A percentile compares a stretch with the other conserved stretches of the same genome.
Evolutionary conservation across 1,140 invertebrate species (phyloP).

Genomic region (Homalodisca vitripennis): DNA sequence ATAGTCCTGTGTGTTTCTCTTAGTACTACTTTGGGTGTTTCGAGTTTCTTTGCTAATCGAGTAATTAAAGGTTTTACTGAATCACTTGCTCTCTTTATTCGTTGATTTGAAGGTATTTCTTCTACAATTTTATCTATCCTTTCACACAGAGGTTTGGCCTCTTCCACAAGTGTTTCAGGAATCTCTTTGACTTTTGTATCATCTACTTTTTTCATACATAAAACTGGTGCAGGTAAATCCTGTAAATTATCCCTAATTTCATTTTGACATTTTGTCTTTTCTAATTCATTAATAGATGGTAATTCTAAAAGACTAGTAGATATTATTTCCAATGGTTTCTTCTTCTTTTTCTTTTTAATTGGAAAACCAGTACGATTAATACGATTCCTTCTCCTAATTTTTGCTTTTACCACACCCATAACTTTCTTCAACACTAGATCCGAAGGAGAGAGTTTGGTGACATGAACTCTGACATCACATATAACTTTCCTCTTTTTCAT

Average conservation of each 20-base stretch:
- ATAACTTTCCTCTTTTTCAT: constrained; percentile 56
- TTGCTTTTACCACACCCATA: constrained; percentile 36
- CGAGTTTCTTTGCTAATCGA: background rate
- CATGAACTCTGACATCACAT: constrained; percentile 54
- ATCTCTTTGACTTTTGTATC: background rate
- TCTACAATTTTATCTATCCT: constrained; percentile 20
- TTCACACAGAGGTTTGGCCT: constrained; percentile 41
- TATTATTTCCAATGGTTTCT: constrained; percentile 51
- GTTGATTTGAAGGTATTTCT: constrained; percentile 39
- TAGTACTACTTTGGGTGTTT: no score
- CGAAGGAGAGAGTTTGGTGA: constrained; percentile 50
- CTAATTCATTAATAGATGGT: background rate
- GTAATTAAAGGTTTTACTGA: background rate
- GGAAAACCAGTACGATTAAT: constrained; percentile 85
- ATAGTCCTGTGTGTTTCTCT: no score
- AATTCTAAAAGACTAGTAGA: background rate
- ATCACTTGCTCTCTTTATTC: constrained; percentile 39
- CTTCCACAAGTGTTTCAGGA: no score
- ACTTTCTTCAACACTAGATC: constrained; percentile 47
- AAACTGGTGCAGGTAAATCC: constrained; percentile 22
- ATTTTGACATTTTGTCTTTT: background rate
- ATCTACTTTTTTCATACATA: constrained; percentile 17
- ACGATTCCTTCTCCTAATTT: constrained; percentile 64
- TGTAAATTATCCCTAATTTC: constrained; percentile 33
- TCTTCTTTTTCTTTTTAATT: constrained; percentile 80